Conservation (phyloP, 2,888 invertebrate genomes). For the Rhagium mordax region DNA sequence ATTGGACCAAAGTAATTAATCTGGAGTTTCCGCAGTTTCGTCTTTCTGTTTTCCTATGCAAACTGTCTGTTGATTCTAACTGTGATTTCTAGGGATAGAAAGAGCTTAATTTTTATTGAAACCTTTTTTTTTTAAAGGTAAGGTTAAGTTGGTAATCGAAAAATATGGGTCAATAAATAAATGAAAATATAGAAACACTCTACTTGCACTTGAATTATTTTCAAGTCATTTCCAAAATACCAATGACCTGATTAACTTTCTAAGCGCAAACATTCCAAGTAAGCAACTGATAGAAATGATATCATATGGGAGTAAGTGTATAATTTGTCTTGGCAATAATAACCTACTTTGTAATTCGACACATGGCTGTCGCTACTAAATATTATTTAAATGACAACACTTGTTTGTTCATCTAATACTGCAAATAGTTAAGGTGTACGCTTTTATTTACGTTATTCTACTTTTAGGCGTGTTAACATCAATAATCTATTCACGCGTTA, state of each 20-base stretch:
- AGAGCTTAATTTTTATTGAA: too few relatives aligned
- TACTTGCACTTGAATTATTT: neutral
- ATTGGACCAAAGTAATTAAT: too few relatives aligned
- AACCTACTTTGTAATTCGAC: neutral
- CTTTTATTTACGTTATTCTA: neutral
- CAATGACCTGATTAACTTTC: neutral
- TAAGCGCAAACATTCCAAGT: neutral
- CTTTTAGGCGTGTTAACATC: neutral
- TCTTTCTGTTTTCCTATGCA: too few relatives aligned
- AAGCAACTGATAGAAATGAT: neutral
- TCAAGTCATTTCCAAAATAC: neutral
- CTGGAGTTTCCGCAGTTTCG: too few relatives aligned
- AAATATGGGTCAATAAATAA: too few relatives aligned
- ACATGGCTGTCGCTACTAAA: neutral
- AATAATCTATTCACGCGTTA: too few relatives aligned
- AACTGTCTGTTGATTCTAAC: too few relatives aligned
- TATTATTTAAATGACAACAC: neutral
- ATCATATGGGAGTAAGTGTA: neutral
- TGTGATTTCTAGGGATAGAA: too few relatives aligned
- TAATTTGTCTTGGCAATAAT: neutral
- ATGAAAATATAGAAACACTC: neutral
- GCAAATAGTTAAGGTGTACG: neutral
- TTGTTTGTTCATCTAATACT: neutral
- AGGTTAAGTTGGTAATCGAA: too few relatives aligned
- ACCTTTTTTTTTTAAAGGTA: too few relatives aligned